These are phyloP conservation scores for Morelia viridis DNA, from an alignment of 2,797 vertebrate species.

Conservation along the genomic window DNA sequence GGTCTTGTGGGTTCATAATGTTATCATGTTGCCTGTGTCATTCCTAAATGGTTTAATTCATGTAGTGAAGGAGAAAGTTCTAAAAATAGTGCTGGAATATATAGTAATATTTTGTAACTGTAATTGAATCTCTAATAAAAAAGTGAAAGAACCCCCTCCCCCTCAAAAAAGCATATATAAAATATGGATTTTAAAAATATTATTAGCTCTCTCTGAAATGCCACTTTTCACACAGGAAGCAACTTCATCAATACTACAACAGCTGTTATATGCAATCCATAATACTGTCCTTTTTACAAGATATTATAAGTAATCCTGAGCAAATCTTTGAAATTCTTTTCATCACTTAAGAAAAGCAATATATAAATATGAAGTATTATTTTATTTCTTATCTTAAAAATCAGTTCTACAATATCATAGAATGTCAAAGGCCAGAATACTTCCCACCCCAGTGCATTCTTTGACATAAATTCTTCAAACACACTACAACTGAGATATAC, in stretches of 20 bases:
- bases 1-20: neutral
- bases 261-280: neutral
- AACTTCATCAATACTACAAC: neutral
- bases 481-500: conserved; percentile 1
- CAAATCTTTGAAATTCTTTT: neutral
- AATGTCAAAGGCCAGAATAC: neutral
- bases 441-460: neutral
- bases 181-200: neutral
- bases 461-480: neutral
- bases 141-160: neutral
- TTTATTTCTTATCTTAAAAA: neutral
- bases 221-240: neutral
- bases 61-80: neutral
- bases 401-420: neutral
- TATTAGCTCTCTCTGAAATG: neutral
- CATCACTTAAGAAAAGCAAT: neutral
- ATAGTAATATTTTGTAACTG: neutral
- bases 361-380: conserved; percentile 1
- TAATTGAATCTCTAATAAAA: neutral
- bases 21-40: neutral
- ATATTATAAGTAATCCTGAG: neutral
- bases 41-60: neutral
- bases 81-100: neutral
- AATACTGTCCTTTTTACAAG: neutral
- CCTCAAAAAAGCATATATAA: neutral